Conservation (phyloP, 2,113 vertebrate genomes). For the Proterorhinus semilunaris region DNA sequence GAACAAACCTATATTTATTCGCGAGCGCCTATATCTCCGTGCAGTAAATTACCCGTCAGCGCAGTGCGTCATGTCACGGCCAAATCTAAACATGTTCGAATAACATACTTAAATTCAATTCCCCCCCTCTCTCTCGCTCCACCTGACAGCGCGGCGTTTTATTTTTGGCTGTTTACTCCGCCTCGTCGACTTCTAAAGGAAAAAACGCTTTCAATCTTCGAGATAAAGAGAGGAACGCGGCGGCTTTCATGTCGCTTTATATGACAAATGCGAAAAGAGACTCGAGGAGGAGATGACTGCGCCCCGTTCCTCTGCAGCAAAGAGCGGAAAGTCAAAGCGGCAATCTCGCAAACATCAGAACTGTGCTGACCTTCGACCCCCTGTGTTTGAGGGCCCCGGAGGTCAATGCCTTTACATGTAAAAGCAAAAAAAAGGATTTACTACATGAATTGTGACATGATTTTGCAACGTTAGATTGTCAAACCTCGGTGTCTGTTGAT, state of each 20-base stretch:
- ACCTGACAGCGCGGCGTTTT: constrained; percentile 71
- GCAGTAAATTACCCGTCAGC: constrained; percentile 58
- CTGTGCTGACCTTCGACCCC: constrained; percentile 8
- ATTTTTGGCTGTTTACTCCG: constrained; percentile 74
- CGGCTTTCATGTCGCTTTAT: constrained; percentile 61
- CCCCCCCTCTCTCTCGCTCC: constrained; percentile 15
- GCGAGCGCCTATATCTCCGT: constrained; percentile 35
- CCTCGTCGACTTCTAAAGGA: constrained; percentile 43
- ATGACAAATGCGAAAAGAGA: constrained; percentile 57
- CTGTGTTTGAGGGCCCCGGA: constrained; percentile 13
- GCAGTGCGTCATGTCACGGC: constrained; percentile 45
- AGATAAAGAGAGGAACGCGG: constrained; percentile 40
- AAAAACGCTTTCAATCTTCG: constrained; percentile 45
- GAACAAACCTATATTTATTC: constrained; percentile 67
- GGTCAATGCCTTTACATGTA: constrained; percentile 43
- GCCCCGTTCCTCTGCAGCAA: constrained; percentile 49
- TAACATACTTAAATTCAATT: constrained; percentile 56
- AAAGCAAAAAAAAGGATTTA: constrained; percentile 21
- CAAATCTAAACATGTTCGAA: constrained; percentile 47
- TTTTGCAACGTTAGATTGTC: background rate
- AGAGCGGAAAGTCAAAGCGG: constrained; percentile 51
- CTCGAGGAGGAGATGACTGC: constrained; percentile 53
- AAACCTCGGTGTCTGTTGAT: background rate
- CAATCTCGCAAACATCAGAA: constrained; percentile 43
- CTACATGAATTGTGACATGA: background rate